Evolutionary conservation across 2,797 vertebrate species (phyloP), one percentile per base, ranked within the genome.

Genomic region (Artibeus jamaicensis): DNA sequence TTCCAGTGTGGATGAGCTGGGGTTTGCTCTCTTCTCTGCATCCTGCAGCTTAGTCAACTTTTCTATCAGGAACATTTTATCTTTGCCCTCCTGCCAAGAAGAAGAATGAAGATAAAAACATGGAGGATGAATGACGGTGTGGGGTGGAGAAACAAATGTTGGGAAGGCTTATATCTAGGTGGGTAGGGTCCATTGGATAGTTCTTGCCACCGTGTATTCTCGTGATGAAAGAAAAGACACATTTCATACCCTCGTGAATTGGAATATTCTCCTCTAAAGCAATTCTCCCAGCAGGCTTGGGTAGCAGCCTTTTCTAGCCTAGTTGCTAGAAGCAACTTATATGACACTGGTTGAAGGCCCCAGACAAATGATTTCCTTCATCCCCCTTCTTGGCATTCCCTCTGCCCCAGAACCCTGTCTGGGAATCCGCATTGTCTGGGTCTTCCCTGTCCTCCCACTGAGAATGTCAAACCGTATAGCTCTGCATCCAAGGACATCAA

Each of bases 31-130:
- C 14, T 39, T 0, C 5, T 95, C 22, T 0, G 0, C 1, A 70
- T 87, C 97, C 94, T 99, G 98, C 18, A 98, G 83, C 26, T 50
- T 88, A 71, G 77, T 91, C 9, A 99, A 95, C 94, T 98, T 99
- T 16, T 98, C 97, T 59, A 99, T 97, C 91, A 99, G 98, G 98
- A 99, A 99, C 2, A 92, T 91, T 96, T 99, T 99, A 97, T 99
- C 99, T 96, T 99, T 98, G 68, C 99, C 99, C 97, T 98, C 99
- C 99, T 99, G 94, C n/a, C 70, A 94, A 82, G 79, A 81, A 97
- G 32, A 92, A 96, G 62, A 94, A 87, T 9, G 44, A 88, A 85
- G 89, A 50, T 3, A 57, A 71, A 86, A 46, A 32, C 48, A 15
- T 3, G 9, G 8, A 34, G 26, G 53, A 26, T 37, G 39, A 50